phyloP scores from a whole-genome alignment of 2,888 invertebrate genomes.

The Rhopalosiphum nymphaeae region DNA sequence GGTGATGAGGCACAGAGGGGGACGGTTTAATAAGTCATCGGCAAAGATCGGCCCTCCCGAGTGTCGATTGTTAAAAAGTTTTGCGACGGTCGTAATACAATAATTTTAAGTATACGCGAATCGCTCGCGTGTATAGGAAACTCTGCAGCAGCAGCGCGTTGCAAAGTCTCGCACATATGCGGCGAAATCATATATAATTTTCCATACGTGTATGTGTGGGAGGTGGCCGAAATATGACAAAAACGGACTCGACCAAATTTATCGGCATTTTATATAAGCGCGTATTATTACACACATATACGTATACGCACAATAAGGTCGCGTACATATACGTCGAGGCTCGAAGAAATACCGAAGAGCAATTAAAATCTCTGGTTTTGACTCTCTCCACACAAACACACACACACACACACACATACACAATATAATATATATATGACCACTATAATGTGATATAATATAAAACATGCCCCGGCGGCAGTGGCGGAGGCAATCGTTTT shows the following conservation, averaged over 20 bases:
- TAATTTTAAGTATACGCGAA: not conserved
- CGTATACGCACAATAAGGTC: not conserved
- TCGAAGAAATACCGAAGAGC: constrained; percentile 56
- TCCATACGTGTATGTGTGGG: not conserved
- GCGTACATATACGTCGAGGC: not conserved
- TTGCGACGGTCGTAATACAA: not conserved
- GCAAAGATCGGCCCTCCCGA: not conserved
- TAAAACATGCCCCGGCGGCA: constrained; percentile 6
- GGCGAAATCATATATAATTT: not conserved
- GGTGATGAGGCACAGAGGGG: not conserved
- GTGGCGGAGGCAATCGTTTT: constrained; percentile 43
- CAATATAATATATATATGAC: not conserved
- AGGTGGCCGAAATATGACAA: constrained; percentile 60
- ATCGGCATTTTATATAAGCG: constrained; percentile 19
- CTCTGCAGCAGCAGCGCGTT: not conserved
- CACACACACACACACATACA: not conserved
- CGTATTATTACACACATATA: not conserved
- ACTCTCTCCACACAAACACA: not conserved
- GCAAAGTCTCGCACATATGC: not conserved
- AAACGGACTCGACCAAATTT: constrained; percentile 58
- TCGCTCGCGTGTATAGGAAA: not conserved
- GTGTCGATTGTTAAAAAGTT: constrained; percentile 43
- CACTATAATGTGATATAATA: constrained; percentile 4
- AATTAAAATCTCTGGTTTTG: constrained; percentile 65
- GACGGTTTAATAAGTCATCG: constrained; percentile 12